These are phyloP conservation scores for Papilio polyxenes DNA, from an alignment of 1,140 invertebrate species.

Conservation along the genomic window DNA sequence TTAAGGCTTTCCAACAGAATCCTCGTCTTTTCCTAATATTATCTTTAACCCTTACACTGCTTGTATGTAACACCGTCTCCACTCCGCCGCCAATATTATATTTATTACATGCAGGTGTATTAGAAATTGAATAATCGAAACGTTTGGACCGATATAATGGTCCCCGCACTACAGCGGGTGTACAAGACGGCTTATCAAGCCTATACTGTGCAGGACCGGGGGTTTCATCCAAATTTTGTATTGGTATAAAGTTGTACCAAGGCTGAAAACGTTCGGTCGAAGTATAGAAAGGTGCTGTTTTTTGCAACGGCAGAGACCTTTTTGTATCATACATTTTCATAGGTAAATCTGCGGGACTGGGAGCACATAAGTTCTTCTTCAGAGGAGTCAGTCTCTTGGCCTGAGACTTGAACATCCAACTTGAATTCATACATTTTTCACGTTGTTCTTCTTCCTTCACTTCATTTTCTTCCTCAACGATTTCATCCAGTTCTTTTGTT, in stretches of 20 bases:
- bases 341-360: conserved; percentile 56
- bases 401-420: conserved; percentile 69
- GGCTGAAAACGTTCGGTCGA: conserved; percentile 63
- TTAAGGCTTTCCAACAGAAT: conserved; percentile 54
- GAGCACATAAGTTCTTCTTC: conserved; percentile 52
- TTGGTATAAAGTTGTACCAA: conserved; percentile 66
- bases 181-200: conserved; percentile 53
- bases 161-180: conserved; percentile 56
- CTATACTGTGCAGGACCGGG: conserved; percentile 63
- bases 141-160: conserved; percentile 54
- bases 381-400: conserved; percentile 62
- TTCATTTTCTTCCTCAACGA: conserved; percentile 43
- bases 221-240: conserved; percentile 52
- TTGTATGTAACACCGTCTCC: conserved; percentile 61
- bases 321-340: conserved; percentile 38
- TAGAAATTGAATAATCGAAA: conserved; percentile 45
- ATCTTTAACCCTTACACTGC: conserved; percentile 61
- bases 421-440: conserved; percentile 41
- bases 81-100: conserved; percentile 60
- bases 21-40: conserved; percentile 62
- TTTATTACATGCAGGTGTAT: conserved; percentile 60
- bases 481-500: conserved; percentile 38
- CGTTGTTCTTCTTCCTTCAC: conserved; percentile 35
- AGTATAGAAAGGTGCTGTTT: conserved; percentile 59
- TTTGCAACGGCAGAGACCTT: conserved; percentile 51